Base-by-base conservation (phyloP, 2,888 invertebrate genomes). In the Andrena minutula region DNA sequence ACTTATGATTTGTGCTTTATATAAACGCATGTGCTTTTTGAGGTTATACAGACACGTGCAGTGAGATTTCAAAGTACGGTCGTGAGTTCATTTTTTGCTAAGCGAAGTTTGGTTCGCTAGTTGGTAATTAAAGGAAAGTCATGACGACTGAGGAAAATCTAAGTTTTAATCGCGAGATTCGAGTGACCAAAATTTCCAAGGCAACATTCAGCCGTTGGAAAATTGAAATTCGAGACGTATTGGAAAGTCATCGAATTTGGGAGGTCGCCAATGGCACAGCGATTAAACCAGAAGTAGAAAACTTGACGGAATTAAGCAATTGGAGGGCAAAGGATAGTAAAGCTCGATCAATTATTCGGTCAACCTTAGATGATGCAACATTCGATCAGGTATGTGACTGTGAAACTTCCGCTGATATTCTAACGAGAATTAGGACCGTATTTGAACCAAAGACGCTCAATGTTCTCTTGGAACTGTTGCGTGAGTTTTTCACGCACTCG, bases 311-410 rank as follows among this genome's bases (percentile, higher is more conserved):
- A 49, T 75, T 79, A 16, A 71, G 75, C 0, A 71, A 79, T 51
- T 80, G 75, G 72, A 76, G 53, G 30, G 68, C 23, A 7, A 75
- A 66, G n/a, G 80, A 76, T 10, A 72, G 75, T 16, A 80, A 75
- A 16, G 75, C 35, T 10, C 35, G 35, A 35, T 35, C 35, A 35
- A 35, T 35, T 35, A 5, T 79, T 79, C 60, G 79, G 70, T 79
- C 75, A 35, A 35, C 35, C 35, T 35, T 35, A 10, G 35, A 35
- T 35, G 35, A 35, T 35, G 35, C 35, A 35, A 35, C 10, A 0
- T 35, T 35, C 35, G 35, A 49, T 49, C 49, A 76, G 47, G 80
- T 80, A 28, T 76, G 80, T 23, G 76, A 80, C 26, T 80, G 80
- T 58, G 72, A 80, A 32, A 49, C 72, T 10, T 76, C 80, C 23